Percentiles rank a stretch among this genome's conserved stretches.
phyloP scores from a whole-genome alignment of 2,113 vertebrate species.

The Salminus brasiliensis region DNA sequence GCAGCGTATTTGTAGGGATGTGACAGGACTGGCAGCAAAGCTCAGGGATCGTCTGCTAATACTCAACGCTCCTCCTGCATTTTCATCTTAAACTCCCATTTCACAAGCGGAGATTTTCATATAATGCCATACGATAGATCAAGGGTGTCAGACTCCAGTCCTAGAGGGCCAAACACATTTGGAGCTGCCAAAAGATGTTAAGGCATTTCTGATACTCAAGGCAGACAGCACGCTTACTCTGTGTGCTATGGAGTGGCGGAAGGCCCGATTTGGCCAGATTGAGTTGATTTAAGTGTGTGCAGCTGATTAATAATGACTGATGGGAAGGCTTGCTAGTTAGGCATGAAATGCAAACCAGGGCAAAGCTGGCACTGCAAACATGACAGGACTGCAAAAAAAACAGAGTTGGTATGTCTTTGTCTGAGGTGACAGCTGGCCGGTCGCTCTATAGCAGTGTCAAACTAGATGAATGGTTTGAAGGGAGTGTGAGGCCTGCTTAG shows the following conservation, averaged over 20 bases:
- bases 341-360: conserved; percentile 17
- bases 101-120: conserved; percentile 22
- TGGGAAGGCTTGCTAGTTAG: conserved; percentile 8
- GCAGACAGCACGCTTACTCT: neutral
- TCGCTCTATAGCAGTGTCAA: neutral
- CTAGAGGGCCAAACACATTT: conserved; percentile 36
- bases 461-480: conserved; percentile 1
- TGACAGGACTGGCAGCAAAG: conserved; percentile 6
- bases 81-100: conserved; percentile 19
- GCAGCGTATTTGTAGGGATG: neutral
- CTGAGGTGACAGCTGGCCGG: neutral
- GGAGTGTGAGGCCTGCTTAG: neutral
- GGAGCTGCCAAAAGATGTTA: conserved; percentile 37
- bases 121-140: conserved; percentile 30
- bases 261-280: neutral
- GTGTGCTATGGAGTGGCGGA: neutral
- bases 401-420: neutral
- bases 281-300: neutral
- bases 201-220: conserved; percentile 1
- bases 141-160: conserved; percentile 23
- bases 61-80: neutral
- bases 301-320: conserved; percentile 27
- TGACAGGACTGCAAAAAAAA: conserved; percentile 3
- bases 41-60: conserved; percentile 22
- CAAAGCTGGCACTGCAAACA: conserved; percentile 13